These are phyloP conservation scores for Karalla daura DNA, from an alignment of 2,797 vertebrate species.

Conservation along the genomic window DNA sequence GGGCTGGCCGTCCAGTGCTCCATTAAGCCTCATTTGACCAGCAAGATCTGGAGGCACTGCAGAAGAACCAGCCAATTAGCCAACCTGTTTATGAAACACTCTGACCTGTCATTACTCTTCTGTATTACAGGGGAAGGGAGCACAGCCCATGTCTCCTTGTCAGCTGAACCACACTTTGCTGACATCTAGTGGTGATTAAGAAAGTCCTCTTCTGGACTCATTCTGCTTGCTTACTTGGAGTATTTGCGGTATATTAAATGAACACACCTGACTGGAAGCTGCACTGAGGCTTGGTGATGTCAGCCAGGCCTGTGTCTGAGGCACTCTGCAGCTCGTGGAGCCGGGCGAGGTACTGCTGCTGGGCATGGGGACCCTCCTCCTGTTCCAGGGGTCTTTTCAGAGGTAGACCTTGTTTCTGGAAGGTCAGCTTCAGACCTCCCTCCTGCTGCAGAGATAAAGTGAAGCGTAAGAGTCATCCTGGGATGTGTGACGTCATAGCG, in stretches of 20 bases:
- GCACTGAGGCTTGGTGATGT: constrained; percentile 89
- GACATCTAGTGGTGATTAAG: constrained; percentile 48
- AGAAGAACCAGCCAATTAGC: constrained; percentile 33
- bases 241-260: background rate
- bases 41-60: constrained; percentile 81
- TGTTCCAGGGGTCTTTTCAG: constrained; percentile 92
- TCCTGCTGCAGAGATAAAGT: constrained; percentile 86
- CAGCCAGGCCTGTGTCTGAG: constrained; percentile 91
- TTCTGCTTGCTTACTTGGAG: background rate
- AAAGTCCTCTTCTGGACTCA: background rate
- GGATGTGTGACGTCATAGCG: background rate
- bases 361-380: constrained; percentile 90
- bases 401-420: constrained; percentile 96
- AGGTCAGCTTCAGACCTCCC: constrained; percentile 97
- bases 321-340: constrained; percentile 94
- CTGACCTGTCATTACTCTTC: background rate
- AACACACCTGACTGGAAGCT: constrained; percentile 85
- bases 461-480: constrained; percentile 25
- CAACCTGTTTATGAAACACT: too few species aligned
- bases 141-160: too few species aligned
- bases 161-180: background rate
- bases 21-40: constrained; percentile 89
- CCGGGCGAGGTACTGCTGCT: constrained; percentile 95
- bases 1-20: constrained; percentile 89
- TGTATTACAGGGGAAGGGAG: background rate